A percentile compares a stretch with the other conserved stretches of the same genome.
These are phyloP conservation scores for Taenioides sp. DNA, from an alignment of 2,797 vertebrate species.

Conservation along the genomic window DNA sequence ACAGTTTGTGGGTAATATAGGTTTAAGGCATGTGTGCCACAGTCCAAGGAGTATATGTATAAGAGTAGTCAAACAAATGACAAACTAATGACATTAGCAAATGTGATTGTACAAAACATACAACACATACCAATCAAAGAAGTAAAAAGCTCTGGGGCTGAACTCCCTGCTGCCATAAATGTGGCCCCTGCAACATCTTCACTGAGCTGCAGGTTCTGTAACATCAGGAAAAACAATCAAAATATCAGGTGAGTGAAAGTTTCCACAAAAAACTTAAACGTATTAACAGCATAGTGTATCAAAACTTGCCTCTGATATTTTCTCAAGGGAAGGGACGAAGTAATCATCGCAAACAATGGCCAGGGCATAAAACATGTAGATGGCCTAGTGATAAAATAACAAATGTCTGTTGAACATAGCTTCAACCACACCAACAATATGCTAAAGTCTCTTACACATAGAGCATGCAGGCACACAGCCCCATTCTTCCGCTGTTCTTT, in stretches of 20 bases:
- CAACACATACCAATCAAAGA: constrained; percentile 78
- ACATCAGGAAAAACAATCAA: background rate
- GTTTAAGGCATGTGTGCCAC: background rate
- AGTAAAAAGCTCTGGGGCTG: constrained; percentile 82
- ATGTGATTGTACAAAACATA: background rate
- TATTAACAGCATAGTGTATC: background rate
- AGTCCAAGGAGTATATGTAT: background rate
- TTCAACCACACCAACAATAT: background rate
- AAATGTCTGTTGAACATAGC: background rate
- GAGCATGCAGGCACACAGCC: constrained; percentile 76
- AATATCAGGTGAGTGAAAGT: background rate
- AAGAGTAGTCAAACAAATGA: background rate
- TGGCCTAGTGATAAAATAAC: constrained; percentile 61
- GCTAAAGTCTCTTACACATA: constrained; percentile 73
- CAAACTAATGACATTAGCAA: background rate
- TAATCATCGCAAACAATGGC: constrained; percentile 83
- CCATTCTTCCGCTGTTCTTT: constrained; percentile 78
- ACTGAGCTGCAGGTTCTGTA: constrained; percentile 80
- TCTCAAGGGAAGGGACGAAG: constrained; percentile 82
- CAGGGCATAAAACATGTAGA: constrained; percentile 85
- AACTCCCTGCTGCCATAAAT: constrained; percentile 84
- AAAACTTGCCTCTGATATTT: constrained; percentile 80
- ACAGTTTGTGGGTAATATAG: background rate
- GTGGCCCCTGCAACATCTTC: constrained; percentile 83
- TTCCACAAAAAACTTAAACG: background rate